Conservation (phyloP, 2,888 invertebrate genomes). For the Drosophila vallismaia region DNA sequence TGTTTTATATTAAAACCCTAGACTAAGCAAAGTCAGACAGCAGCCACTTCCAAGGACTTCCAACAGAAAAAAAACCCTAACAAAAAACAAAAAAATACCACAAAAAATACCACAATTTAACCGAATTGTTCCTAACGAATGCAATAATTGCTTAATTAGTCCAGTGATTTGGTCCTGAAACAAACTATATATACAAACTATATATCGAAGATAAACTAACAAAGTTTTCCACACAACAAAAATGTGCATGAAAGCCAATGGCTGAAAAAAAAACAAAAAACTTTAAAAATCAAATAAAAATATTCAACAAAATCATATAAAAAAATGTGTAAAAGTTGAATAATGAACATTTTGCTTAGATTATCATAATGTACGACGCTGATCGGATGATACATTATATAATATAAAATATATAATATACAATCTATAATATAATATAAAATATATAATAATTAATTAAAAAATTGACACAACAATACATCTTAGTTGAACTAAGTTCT, state of each 20-base stretch:
- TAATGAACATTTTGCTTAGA: conserved; percentile 29
- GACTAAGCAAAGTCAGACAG: conserved; percentile 33
- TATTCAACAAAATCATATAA: conserved; percentile 34
- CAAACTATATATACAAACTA: too few relatives aligned
- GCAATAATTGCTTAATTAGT: conserved; percentile 8
- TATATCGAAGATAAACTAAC: conserved; percentile 17
- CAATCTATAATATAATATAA: too few relatives aligned
- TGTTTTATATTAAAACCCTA: conserved; percentile 79
- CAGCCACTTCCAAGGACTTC: neutral
- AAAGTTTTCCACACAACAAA: conserved; percentile 10
- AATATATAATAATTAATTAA: conserved; percentile 1
- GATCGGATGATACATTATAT: neutral
- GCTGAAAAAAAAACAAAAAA: conserved; percentile 7
- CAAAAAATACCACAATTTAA: conserved; percentile 1
- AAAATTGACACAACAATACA: conserved; percentile 16
- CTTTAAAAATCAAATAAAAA: conserved; percentile 1
- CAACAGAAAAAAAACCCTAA: neutral
- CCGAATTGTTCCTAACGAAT: conserved; percentile 32
- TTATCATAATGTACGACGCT: conserved; percentile 22
- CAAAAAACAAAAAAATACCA: neutral
- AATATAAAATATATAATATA: too few relatives aligned
- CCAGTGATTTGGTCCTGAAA: conserved; percentile 20
- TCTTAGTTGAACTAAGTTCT: conserved; percentile 62
- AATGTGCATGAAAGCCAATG: conserved; percentile 28
- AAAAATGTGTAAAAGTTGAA: conserved; percentile 23